Evolutionary conservation across 2,888 invertebrate species (phyloP), one percentile per base, ranked within the genome.

Genomic region (Odontocolon sp.): DNA sequence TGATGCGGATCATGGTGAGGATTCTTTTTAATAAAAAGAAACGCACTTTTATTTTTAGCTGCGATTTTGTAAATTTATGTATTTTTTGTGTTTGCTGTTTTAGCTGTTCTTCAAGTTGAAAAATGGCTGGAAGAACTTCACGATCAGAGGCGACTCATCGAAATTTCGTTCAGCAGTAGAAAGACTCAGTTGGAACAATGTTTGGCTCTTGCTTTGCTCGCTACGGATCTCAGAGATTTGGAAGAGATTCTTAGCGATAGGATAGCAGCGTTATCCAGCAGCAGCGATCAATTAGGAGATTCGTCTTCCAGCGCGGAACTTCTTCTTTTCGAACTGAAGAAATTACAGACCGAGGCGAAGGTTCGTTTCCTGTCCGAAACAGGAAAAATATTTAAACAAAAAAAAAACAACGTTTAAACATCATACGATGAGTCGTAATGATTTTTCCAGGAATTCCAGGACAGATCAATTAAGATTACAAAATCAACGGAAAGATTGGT

Each of bases 151-250:
- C 93, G 94, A 84, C 91, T 93, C 80, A 91, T 96, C 74, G 96
- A 96, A 88, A 91, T 92, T 5, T 92, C 93, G 40, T 94, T 94
- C 91, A 93, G 93, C 82, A 93, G 92, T 82, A 92, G 95, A 80
- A 95, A 95, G 89, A 92, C 93, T 4, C 94, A 95, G 87, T 91
- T 96, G 83, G 96, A 96, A 86, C 96, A 96, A 88, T 95, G 95
- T 83, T 91, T 96, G 74, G 95, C 95, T 36, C 91, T 96, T 70
- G 94, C 95, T 54, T 91, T 95, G 82, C 91, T 96, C 36, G 95
- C 95, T 56, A 93, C 93, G 52, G 96, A 96, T 88, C 91, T 96
- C 59, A 91, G 93, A 54, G 93, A 94, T 80, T 89, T 95, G 28
- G 94, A 95, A 84, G 91, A 93, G 16, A 91, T 92, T 47, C 87